Evolutionary conservation across 2,113 vertebrate genomes (phyloP).

Genomic region (Polyodon spathula): DNA sequence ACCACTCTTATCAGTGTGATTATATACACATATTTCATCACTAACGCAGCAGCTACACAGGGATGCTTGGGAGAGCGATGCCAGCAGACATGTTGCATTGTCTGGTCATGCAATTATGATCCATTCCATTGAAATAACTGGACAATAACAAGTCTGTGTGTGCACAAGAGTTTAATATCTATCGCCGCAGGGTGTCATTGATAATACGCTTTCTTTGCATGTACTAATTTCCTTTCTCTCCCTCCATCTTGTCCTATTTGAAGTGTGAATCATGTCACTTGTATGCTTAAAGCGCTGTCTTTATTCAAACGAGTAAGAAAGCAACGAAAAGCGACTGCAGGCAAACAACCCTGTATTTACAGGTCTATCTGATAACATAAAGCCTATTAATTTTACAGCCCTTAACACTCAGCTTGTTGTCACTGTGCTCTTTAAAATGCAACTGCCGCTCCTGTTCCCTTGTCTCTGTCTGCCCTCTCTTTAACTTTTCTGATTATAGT

Average conservation of each 20-base stretch:
- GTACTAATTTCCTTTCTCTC: slow-evolving; percentile 23
- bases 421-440: neutral
- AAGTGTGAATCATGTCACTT: slow-evolving; percentile 27
- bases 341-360: slow-evolving; percentile 21
- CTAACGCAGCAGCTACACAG: slow-evolving; percentile 21
- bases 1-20: slow-evolving; percentile 38
- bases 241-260: slow-evolving; percentile 27
- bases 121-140: slow-evolving; percentile 35
- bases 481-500: neutral
- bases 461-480: neutral
- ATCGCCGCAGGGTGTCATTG: slow-evolving; percentile 32
- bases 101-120: slow-evolving; percentile 33
- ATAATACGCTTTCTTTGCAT: slow-evolving; percentile 20
- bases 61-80: slow-evolving; percentile 15
- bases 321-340: slow-evolving; percentile 14
- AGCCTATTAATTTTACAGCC: slow-evolving; percentile 21
- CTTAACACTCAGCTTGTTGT: slow-evolving; percentile 16
- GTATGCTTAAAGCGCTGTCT: slow-evolving; percentile 28
- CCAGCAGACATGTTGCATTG: slow-evolving; percentile 18
- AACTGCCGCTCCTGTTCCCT: neutral
- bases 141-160: slow-evolving; percentile 26
- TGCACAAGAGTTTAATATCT: slow-evolving; percentile 20
- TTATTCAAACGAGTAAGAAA: slow-evolving; percentile 28
- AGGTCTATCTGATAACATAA: slow-evolving; percentile 16
- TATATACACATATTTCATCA: slow-evolving; percentile 32